Percentiles rank a stretch among this genome's conserved stretches.
Evolutionary conservation across 2,888 invertebrate species (phyloP).

Genomic region (Drosophila prolongata): DNA sequence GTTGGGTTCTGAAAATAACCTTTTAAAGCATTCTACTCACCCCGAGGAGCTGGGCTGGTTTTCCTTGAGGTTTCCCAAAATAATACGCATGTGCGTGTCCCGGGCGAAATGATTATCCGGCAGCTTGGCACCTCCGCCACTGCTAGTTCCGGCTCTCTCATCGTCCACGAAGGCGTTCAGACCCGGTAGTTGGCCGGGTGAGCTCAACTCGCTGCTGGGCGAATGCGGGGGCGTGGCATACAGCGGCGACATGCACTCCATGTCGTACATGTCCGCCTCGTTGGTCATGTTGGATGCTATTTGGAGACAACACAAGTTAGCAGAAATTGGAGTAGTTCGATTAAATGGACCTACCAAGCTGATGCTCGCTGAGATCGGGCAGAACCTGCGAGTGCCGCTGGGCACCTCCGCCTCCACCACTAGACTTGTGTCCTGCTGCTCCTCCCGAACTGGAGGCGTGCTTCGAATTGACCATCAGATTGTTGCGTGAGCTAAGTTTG

Average conservation of each 20-base stretch:
- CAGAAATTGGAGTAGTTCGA: neutral
- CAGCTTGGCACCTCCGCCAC: constrained; percentile 78
- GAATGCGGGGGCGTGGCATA: constrained; percentile 93
- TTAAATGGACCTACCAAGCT: constrained; percentile 74
- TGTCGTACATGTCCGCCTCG: constrained; percentile 84
- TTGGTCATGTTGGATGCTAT: constrained; percentile 78
- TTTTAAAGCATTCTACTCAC: constrained; percentile 56
- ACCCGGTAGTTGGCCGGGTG: constrained; percentile 84
- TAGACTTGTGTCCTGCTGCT: constrained; percentile 59
- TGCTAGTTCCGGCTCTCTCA: constrained; percentile 75
- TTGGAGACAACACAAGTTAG: neutral
- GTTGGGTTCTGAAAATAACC: too few relatives aligned
- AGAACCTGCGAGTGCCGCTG: constrained; percentile 84
- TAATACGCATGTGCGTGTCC: constrained; percentile 96
- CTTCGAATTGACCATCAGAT: constrained; percentile 82
- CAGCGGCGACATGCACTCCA: constrained; percentile 87
- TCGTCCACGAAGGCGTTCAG: constrained; percentile 84
- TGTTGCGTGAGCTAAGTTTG: constrained; percentile 83
- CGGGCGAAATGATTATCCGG: constrained; percentile 93
- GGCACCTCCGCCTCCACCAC: constrained; percentile 64
- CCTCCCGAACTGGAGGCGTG: constrained; percentile 72
- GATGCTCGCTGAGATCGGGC: constrained; percentile 84
- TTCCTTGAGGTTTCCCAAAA: constrained; percentile 87
- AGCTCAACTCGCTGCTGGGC: constrained; percentile 88
- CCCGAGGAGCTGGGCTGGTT: constrained; percentile 83